Evolutionary conservation across 2,888 invertebrate genomes (phyloP), one percentile per base, ranked within the genome.

Genomic region (Prosopocoilus inquinatus): DNA sequence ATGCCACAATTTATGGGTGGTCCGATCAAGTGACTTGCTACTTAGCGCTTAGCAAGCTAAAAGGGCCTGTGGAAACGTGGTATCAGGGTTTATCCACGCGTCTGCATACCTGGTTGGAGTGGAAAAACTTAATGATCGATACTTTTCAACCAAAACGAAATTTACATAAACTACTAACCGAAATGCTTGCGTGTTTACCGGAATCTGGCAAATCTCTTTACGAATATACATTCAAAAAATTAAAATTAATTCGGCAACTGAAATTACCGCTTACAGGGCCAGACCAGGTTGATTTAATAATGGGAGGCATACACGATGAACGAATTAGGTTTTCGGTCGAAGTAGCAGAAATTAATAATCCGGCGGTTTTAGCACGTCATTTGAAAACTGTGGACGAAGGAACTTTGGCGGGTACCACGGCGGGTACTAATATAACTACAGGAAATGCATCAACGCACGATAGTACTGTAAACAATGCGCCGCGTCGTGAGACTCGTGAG

Each of bases 61-160:
- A 41, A 5, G 68, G 67, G 5, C 33, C 52, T 1, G 64, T 65
- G 11, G 54, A 59, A 20, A 44, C 52, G 1, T 68, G 64, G 65
- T 66, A 63, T 20, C 60, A 67, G 38, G 59, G 64, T 3, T 36
- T 67, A 5, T 35, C 55, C 4, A 60, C 64, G 4, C 38, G 65
- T 5, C 16, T 65, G 1, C 67, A 51, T 49, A 52, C 52, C 5
- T 69, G 70, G 68, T 2, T 11, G 0, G 64, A 69, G 34, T 69
- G 69, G 68, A 66, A 67, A 46, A 41, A 44, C 2, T 68, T 66
- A 20, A 11, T 69, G 2, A 2, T 32, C 0, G 47, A 15, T 0
- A 67, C 66, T 1, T 69, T 69, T 49, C 67, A 59, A 1, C 60
- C 61, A 1, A 64, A 59, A 44, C 62, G 58, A 48, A n/a, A 64